Conservation (phyloP, 2,113 vertebrate genomes). For the Dasyornis broadbenti region DNA sequence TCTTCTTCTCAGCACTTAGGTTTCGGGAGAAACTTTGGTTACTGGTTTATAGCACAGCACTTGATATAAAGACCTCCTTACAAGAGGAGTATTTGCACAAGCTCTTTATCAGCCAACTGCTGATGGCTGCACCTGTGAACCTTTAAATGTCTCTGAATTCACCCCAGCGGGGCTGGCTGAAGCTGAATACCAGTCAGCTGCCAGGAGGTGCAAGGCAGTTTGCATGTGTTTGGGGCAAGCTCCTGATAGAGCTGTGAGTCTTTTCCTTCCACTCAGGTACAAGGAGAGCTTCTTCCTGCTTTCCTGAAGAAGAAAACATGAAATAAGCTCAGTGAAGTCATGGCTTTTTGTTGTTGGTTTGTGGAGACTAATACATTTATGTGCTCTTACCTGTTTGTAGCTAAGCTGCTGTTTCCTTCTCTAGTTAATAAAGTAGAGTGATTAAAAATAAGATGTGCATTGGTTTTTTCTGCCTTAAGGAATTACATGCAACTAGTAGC, state of each 20-base stretch:
- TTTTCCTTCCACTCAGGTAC: neutral
- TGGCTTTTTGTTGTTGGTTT: neutral
- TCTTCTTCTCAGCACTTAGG: neutral
- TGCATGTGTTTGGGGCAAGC: neutral
- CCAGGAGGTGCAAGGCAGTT: neutral
- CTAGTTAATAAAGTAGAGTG: neutral
- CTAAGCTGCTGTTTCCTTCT: neutral
- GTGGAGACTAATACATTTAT: neutral
- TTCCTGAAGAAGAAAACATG: neutral
- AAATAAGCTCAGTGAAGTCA: neutral
- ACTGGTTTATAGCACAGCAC: rapidly evolving
- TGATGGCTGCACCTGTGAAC: neutral
- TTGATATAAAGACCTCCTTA: neutral
- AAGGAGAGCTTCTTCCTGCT: neutral
- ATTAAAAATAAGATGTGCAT: neutral
- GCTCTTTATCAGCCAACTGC: neutral
- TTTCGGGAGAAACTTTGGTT: neutral
- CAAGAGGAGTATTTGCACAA: neutral
- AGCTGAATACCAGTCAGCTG: neutral
- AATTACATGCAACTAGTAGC: neutral
- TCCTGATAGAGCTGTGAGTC: neutral
- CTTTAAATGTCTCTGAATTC: neutral
- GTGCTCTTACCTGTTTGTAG: neutral
- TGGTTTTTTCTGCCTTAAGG: neutral
- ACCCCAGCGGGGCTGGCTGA: neutral